Conservation (phyloP, 2,113 vertebrate species). For the Oreotrochilus melanogaster region DNA sequence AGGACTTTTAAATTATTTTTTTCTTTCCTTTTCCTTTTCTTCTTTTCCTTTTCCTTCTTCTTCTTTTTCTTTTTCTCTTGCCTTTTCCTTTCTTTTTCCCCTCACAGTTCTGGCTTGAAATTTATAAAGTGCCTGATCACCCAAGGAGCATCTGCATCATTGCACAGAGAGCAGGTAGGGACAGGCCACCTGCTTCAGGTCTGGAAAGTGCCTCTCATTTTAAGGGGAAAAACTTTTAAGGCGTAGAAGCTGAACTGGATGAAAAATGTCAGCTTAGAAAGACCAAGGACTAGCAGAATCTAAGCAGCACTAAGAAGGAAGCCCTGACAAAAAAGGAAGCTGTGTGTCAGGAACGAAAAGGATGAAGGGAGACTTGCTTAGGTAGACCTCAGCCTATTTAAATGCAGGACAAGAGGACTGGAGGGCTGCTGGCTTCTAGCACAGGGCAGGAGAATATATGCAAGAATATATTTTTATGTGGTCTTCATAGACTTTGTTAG, state of each 20-base stretch:
- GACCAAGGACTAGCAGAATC: not conserved
- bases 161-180: rapidly evolving
- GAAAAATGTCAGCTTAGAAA: not conserved
- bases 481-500: not conserved
- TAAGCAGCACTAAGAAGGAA: not conserved
- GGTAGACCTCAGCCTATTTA: not conserved
- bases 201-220: not conserved
- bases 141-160: not conserved
- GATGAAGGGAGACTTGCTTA: not conserved
- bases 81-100: not conserved
- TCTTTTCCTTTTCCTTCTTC: no score
- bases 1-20: not conserved
- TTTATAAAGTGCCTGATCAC: not conserved
- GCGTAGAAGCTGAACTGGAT: not conserved
- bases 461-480: not conserved
- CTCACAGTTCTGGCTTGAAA: not conserved
- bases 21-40: no score
- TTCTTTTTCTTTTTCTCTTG: not conserved
- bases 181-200: not conserved
- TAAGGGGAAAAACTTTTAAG: not conserved
- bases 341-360: not conserved
- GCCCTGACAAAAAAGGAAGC: not conserved
- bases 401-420: not conserved
- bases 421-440: not conserved
- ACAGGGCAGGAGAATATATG: not conserved